Evolutionary conservation across 2,113 vertebrate species (phyloP).

Genomic region (Reinhardtius hippoglossoides): DNA sequence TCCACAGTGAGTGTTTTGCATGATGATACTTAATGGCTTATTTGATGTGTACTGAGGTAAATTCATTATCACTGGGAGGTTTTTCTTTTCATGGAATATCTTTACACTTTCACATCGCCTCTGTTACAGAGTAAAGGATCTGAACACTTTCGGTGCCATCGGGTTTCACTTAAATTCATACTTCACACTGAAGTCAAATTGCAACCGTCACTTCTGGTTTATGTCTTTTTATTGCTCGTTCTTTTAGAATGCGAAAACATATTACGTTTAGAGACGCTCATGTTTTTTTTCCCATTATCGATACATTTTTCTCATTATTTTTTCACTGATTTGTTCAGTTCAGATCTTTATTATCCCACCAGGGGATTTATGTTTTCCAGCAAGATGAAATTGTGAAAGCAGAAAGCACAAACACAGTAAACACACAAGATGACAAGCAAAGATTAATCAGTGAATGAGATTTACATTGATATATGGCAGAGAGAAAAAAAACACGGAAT

Average conservation of each 20-base stretch:
- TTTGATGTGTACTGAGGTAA: conserved; percentile 1
- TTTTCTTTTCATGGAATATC: background rate
- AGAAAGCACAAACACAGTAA: background rate
- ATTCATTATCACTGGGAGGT: background rate
- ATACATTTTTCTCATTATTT: background rate
- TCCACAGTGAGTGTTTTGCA: background rate
- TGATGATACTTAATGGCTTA: conserved; percentile 11
- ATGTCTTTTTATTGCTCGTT: no score
- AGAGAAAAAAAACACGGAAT: background rate
- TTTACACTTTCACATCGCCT: background rate
- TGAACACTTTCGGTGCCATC: background rate
- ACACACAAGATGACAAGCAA: background rate
- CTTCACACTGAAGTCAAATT: no score
- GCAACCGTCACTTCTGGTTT: background rate
- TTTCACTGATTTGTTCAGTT: background rate
- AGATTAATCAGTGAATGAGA: background rate
- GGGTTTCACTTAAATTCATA: background rate
- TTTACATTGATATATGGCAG: background rate
- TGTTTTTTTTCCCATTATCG: background rate
- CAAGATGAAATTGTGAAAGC: background rate
- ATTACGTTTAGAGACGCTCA: background rate
- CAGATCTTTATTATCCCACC: background rate
- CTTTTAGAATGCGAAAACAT: background rate
- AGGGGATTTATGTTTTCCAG: background rate
- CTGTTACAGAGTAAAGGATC: no score